Evolutionary conservation across 2,113 vertebrate genomes (phyloP), one percentile per base, ranked within the genome.

Genomic region (Mugil cephalus): DNA sequence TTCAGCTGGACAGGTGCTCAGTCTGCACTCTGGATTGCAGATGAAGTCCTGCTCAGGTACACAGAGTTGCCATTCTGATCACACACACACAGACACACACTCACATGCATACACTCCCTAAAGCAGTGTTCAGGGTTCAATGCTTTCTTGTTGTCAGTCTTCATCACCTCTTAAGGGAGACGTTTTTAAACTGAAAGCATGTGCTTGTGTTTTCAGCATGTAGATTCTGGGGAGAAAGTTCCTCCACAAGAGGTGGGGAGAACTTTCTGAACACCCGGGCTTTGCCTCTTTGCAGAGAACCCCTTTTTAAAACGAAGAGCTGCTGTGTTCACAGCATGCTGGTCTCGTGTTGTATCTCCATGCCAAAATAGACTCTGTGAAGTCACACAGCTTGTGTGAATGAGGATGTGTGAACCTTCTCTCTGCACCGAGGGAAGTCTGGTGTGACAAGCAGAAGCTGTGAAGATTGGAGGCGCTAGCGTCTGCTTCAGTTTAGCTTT

Each of bases 311-410:
- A 81, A 68, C 1, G 3, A 52, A 34, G 13, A 50, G 48, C 19
- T 0, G 4, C 34, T 1, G 46, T 55, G 38, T 68, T 77, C 38
- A 21, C 67, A 64, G 71, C 84, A 47, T 34, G 18, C 34, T 24
- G 11, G 48, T 61, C 59, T 77, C 56, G 21, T 24, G 63, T 74
- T 45, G 11, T 10, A 56, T 43, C 77, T 19, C 60, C 7, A 17
- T 46, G 77, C 68, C 21, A 76, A 88, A 92, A 89, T 88, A 92
- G 83, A 80, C 35, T 12, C 67, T 78, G 85, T 69, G 78, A 90
- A 89, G 71, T 87, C 73, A 56, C 52, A n/a, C 71, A 74, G 70
- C 56, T 34, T 60, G 80, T 61, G 68, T 63, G 70, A 70, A 7
- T 55, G 67, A 56, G 45, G 73, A 80, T 56, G 85, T 87, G 88